phyloP scores from a whole-genome alignment of 2,888 invertebrate species.

The Apamea sordens region DNA sequence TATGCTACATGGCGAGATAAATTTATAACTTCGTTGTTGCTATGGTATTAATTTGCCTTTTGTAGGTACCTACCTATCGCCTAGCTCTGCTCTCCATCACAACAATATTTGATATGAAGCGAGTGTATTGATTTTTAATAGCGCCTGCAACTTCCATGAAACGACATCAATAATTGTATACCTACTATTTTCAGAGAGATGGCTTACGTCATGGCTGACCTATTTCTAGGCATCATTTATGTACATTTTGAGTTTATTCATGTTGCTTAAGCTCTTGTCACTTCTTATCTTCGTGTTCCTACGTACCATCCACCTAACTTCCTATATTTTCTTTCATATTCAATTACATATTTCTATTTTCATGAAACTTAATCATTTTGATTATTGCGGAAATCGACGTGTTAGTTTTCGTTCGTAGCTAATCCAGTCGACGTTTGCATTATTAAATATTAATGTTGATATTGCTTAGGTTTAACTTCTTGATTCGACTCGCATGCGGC shows the following conservation, averaged over 20 bases:
- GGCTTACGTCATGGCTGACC: slow-evolving; percentile 65
- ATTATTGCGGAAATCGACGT: slow-evolving; percentile 33
- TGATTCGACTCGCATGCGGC: slow-evolving; percentile 28
- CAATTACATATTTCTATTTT: slow-evolving; percentile 11
- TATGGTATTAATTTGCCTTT: slow-evolving; percentile 8
- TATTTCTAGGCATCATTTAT: slow-evolving; percentile 53
- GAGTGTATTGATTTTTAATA: slow-evolving; percentile 69
- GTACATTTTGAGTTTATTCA: slow-evolving; percentile 35
- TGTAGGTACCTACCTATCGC: background rate
- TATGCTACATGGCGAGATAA: slow-evolving; percentile 12
- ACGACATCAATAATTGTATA: slow-evolving; percentile 47
- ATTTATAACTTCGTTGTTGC: slow-evolving; percentile 28
- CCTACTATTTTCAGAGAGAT: slow-evolving; percentile 39
- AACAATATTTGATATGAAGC: slow-evolving; percentile 33
- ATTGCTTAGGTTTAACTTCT: slow-evolving; percentile 26
- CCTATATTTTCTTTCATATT: slow-evolving; percentile 5
- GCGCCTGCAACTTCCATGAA: slow-evolving; percentile 63
- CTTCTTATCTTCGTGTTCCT: background rate
- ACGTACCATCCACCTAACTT: background rate
- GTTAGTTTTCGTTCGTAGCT: slow-evolving; percentile 41
- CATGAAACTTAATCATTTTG: slow-evolving; percentile 29
- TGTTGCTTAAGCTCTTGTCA: background rate
- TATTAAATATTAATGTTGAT: slow-evolving; percentile 40
- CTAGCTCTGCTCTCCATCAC: slow-evolving; percentile 3
- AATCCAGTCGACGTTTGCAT: slow-evolving; percentile 30